These are phyloP conservation scores for Saimiri boliviensis DNA, from an alignment of 2,113 vertebrate genomes.

Conservation along the genomic window DNA sequence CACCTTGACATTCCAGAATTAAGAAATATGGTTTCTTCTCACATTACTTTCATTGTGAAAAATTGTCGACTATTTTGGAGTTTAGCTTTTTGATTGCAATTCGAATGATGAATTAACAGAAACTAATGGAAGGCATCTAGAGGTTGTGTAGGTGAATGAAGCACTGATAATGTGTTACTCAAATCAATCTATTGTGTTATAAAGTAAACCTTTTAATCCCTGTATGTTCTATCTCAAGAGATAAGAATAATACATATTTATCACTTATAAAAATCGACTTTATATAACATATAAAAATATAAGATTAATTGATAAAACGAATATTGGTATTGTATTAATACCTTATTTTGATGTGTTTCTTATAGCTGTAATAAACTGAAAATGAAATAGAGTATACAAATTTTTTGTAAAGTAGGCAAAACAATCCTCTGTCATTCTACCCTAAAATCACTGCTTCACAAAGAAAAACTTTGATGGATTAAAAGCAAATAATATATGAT, in stretches of 20 bases:
- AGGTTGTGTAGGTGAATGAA: not conserved
- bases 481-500: not conserved
- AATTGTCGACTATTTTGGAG: slow-evolving; percentile 33
- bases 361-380: not conserved
- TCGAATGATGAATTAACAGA: slow-evolving; percentile 54
- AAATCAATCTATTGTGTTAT: not conserved
- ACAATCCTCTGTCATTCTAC: not conserved
- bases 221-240: not conserved
- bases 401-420: not conserved
- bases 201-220: not conserved
- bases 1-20: slow-evolving; percentile 39
- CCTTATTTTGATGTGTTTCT: not conserved
- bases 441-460: not conserved
- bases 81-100: slow-evolving; percentile 45
- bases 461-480: not conserved
- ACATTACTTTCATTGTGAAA: slow-evolving; percentile 31
- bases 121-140: not conserved
- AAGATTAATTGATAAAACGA: not conserved
- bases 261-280: not conserved
- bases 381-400: not conserved
- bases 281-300: not conserved
- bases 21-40: slow-evolving; percentile 59
- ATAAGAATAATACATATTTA: not conserved
- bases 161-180: not conserved
- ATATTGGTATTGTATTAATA: not conserved